Percentiles rank a stretch among this genome's conserved stretches.
phyloP scores from a whole-genome alignment of 2,888 invertebrate species.

The Pachliopta kotzebuea region DNA sequence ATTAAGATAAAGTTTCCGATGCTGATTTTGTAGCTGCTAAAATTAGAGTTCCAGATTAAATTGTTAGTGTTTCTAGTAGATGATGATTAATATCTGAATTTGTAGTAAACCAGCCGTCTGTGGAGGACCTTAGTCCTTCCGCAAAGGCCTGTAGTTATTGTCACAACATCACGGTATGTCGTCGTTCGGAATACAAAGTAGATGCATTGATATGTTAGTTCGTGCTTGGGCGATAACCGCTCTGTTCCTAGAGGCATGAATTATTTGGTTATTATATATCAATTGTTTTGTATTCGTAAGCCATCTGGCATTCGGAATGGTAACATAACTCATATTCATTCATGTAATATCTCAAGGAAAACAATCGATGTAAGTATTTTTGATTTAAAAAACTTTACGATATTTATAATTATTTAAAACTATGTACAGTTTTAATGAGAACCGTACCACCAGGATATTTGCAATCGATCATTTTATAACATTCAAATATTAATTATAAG shows the following conservation, averaged over 20 bases:
- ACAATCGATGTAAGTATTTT: neutral
- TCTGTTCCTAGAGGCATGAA: constrained; percentile 19
- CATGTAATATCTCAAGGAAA: neutral
- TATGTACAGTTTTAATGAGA: neutral
- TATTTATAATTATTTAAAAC: neutral
- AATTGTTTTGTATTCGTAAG: constrained; percentile 6
- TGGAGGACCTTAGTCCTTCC: constrained; percentile 27
- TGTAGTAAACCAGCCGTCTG: neutral
- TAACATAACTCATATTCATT: constrained; percentile 6
- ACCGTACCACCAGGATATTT: neutral
- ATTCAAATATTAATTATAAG: neutral
- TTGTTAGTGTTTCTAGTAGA: neutral
- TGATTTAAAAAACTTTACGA: no score
- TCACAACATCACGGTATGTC: constrained; percentile 35
- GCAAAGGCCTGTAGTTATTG: constrained; percentile 31
- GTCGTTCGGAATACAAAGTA: constrained; percentile 37
- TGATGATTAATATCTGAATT: neutral
- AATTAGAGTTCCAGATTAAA: neutral
- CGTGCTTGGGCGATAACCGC: constrained; percentile 22
- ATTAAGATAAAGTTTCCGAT: neutral
- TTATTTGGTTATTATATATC: constrained; percentile 5
- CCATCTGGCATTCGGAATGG: neutral
- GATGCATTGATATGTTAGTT: constrained; percentile 32
- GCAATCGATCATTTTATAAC: neutral
- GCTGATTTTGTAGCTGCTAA: neutral